These are phyloP conservation scores for Pygocentrus nattereri DNA, from an alignment of 2,797 vertebrate species.

Conservation along the genomic window DNA sequence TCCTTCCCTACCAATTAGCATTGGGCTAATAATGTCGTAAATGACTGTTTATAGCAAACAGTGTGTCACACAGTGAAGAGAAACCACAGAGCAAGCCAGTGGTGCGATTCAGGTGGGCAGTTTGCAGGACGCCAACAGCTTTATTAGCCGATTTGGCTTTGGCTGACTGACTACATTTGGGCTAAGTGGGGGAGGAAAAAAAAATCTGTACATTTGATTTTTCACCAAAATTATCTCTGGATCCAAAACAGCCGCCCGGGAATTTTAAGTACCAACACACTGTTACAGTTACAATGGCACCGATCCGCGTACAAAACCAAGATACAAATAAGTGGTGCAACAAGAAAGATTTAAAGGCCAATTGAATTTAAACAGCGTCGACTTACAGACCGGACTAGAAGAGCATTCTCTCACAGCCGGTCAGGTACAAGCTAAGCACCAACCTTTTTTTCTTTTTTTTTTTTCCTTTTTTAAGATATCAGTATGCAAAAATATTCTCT, in stretches of 20 bases:
- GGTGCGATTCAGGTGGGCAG: no score
- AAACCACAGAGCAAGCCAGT: no score
- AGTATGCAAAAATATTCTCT: constrained; percentile 61
- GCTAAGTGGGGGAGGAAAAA: no score
- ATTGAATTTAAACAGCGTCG: constrained; percentile 20
- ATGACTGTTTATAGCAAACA: no score
- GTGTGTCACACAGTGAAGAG: no score
- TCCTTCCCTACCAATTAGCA: no score
- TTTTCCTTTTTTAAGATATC: constrained; percentile 67
- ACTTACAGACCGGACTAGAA: neutral
- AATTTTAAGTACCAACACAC: constrained; percentile 22
- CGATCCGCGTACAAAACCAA: neutral
- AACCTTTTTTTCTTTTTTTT: constrained; percentile 61
- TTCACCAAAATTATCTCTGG: neutral
- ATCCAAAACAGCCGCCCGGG: neutral
- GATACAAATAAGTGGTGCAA: constrained; percentile 28
- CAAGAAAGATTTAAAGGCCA: constrained; percentile 18
- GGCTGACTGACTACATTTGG: neutral
- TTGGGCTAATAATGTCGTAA: no score
- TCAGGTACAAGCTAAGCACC: constrained; percentile 48
- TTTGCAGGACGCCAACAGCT: no score
- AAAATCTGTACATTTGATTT: neutral
- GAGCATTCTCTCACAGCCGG: constrained; percentile 26
- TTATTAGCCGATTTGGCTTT: neutral
- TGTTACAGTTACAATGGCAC: constrained; percentile 20